Conservation (phyloP, 2,888 invertebrate genomes). For the Andrena marginata region DNA sequence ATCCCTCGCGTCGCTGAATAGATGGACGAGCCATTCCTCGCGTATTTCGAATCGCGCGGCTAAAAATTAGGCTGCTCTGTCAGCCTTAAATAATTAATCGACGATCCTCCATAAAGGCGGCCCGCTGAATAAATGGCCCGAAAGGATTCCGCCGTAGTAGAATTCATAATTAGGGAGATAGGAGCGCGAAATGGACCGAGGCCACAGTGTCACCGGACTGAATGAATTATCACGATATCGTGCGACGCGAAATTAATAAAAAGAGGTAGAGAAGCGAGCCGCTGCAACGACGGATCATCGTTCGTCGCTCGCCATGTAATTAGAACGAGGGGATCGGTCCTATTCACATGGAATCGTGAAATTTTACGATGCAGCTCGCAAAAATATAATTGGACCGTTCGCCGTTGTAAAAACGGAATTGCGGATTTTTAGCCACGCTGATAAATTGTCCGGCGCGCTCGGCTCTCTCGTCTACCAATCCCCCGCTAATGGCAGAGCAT, state of each 20-base stretch:
- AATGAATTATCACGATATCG: slow-evolving; percentile 35
- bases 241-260: slow-evolving; percentile 25
- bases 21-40: not conserved
- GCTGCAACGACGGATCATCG: slow-evolving; percentile 12
- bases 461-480: not conserved
- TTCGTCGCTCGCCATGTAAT: slow-evolving; percentile 30
- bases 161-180: slow-evolving; percentile 23
- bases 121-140: slow-evolving; percentile 32
- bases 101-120: not conserved
- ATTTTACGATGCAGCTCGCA: slow-evolving; percentile 31
- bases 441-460: slow-evolving; percentile 17
- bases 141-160: slow-evolving; percentile 13
- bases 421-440: slow-evolving; percentile 29
- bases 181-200: not conserved
- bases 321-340: slow-evolving; percentile 40
- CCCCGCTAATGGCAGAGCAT: not conserved
- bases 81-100: not conserved
- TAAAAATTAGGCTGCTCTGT: not conserved
- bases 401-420: slow-evolving; percentile 25
- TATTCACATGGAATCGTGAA: slow-evolving; percentile 23
- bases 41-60: not conserved
- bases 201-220: not conserved
- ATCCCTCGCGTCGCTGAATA: not conserved
- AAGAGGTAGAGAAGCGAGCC: not conserved
- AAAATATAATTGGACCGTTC: slow-evolving; percentile 50